Conservation (phyloP, 2,797 vertebrate genomes). For the Ataeniobius toweri region DNA sequence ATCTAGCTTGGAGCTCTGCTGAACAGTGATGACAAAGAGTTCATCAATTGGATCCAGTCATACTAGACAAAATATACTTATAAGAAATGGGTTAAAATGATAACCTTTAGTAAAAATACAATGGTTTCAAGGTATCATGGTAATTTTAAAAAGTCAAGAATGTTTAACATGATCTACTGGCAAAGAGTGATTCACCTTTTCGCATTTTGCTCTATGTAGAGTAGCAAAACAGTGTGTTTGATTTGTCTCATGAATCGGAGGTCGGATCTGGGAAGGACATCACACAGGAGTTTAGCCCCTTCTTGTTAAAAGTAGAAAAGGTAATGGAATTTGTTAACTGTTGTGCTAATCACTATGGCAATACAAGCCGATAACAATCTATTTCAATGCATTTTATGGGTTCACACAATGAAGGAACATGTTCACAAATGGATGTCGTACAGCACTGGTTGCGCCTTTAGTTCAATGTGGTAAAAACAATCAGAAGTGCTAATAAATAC, state of each 20-base stretch:
- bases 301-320: neutral
- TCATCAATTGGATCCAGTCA: neutral
- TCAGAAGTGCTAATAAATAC: too few relatives aligned
- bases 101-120: neutral
- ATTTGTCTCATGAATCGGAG: neutral
- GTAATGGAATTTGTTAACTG: neutral
- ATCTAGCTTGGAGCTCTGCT: constrained; percentile 35
- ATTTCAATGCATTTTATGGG: neutral
- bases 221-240: neutral
- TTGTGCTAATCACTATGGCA: too few relatives aligned
- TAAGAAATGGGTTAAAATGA: neutral
- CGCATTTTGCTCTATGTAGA: neutral
- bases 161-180: neutral
- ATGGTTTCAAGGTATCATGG: neutral
- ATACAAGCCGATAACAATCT: too few relatives aligned
- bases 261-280: neutral
- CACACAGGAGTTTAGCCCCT: neutral
- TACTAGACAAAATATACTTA: neutral
- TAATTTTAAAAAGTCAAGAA: neutral
- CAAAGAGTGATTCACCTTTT: neutral
- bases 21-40: constrained; percentile 22
- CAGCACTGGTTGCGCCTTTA: neutral
- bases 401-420: neutral
- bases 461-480: too few relatives aligned
- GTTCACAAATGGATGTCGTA: neutral